A percentile compares a stretch with the other conserved stretches of the same genome.
Conservation (phyloP, 1,140 invertebrate genomes). For the Tetraneura akinire region DNA sequence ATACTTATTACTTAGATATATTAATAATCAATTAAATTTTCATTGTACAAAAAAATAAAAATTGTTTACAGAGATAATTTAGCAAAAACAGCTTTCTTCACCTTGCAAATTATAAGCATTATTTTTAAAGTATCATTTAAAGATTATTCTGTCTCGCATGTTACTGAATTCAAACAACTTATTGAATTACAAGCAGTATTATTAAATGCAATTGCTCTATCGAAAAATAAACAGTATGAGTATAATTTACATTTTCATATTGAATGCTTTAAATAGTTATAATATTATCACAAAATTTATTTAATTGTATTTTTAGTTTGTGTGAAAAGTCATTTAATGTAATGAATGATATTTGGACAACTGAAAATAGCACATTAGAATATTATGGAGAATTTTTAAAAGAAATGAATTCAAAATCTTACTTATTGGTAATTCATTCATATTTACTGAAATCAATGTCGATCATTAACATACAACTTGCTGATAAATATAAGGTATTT, state of each 20-base stretch:
- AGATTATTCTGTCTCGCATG: background rate
- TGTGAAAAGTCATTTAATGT: constrained; percentile 37
- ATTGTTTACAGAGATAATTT: constrained; percentile 32
- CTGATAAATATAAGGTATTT: constrained; percentile 38
- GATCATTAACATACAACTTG: background rate
- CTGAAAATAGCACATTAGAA: constrained; percentile 14
- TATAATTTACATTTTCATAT: background rate
- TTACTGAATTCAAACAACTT: constrained; percentile 19
- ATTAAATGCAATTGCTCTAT: constrained; percentile 26
- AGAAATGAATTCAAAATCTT: constrained; percentile 16
- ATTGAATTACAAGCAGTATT: constrained; percentile 33
- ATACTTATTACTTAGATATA: background rate
- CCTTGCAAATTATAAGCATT: constrained; percentile 14
- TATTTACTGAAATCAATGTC: constrained; percentile 42
- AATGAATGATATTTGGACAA: constrained; percentile 35
- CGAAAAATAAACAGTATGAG: constrained; percentile 34
- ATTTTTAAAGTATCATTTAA: constrained; percentile 42
- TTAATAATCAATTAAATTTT: no score
- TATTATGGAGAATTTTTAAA: constrained; percentile 47
- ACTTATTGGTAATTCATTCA: constrained; percentile 39
- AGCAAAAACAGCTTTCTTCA: constrained; percentile 35
- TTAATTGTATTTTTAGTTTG: constrained; percentile 15
- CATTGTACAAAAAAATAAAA: no score
- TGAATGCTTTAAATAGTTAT: background rate
- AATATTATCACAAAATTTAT: background rate